A percentile compares a stretch with the other conserved stretches of the same genome.
These are phyloP conservation scores for Drosophila mimica DNA, from an alignment of 2,888 invertebrate species.

Conservation along the genomic window DNA sequence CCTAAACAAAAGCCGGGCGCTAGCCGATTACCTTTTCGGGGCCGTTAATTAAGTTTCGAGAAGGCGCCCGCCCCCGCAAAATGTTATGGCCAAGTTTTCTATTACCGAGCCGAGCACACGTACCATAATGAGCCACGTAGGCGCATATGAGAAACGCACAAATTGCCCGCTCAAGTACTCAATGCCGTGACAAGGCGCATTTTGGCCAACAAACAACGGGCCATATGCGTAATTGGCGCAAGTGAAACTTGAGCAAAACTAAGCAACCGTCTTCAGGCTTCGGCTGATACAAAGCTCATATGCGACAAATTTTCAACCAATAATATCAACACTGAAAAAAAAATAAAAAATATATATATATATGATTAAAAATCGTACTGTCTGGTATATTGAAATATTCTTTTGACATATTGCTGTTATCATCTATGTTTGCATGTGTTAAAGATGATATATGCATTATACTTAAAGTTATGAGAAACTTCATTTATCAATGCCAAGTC, in stretches of 20 bases:
- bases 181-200: slow-evolving; percentile 10
- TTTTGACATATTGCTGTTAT: no score
- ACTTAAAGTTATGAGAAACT: not conserved
- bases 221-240: slow-evolving; percentile 49
- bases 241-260: slow-evolving; percentile 40
- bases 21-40: slow-evolving; percentile 66
- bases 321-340: not conserved
- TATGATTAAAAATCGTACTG: not conserved
- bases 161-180: slow-evolving; percentile 53
- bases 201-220: slow-evolving; percentile 1
- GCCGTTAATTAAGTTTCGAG: slow-evolving; percentile 76
- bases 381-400: not conserved
- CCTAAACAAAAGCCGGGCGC: slow-evolving; percentile 55
- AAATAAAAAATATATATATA: not conserved
- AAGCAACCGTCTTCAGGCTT: slow-evolving; percentile 30
- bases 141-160: slow-evolving; percentile 72
- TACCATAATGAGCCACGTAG: slow-evolving; percentile 74
- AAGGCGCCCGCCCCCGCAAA: slow-evolving; percentile 35
- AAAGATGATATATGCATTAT: not conserved
- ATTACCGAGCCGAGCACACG: slow-evolving; percentile 64
- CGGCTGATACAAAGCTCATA: slow-evolving; percentile 24
- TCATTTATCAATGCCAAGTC: not conserved
- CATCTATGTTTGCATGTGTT: not conserved
- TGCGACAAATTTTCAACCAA: slow-evolving; percentile 43
- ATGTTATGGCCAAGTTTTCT: slow-evolving; percentile 77